phyloP scores from a whole-genome alignment of 2,888 invertebrate species.

The Sipha maydis region DNA sequence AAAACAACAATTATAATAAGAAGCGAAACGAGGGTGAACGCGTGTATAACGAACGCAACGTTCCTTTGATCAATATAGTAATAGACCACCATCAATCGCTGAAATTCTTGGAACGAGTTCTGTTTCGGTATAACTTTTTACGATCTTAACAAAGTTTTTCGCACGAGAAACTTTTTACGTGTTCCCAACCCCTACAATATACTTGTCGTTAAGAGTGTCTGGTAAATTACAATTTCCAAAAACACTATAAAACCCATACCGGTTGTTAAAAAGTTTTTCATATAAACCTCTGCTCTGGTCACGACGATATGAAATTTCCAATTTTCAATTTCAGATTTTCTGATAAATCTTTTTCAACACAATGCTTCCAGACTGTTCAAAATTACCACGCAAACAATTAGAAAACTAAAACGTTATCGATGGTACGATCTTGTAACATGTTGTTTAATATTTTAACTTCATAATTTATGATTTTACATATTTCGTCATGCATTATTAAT shows the following conservation, averaged over 20 bases:
- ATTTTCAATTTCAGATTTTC: neutral
- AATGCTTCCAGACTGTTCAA: neutral
- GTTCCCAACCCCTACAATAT: neutral
- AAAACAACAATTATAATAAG: neutral
- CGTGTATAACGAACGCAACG: neutral
- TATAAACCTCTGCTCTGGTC: neutral
- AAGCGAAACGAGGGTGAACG: neutral
- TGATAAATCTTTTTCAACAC: neutral
- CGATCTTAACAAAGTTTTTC: slow-evolving; percentile 21
- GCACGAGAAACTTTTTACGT: neutral
- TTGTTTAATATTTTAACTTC: neutral
- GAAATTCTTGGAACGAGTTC: slow-evolving; percentile 13
- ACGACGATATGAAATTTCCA: neutral
- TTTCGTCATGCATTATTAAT: neutral
- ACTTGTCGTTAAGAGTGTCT: slow-evolving; percentile 24
- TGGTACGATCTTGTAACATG: neutral
- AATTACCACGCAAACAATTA: neutral
- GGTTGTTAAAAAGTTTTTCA: slow-evolving; percentile 23
- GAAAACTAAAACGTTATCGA: neutral
- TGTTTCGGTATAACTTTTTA: neutral
- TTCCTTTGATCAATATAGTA: slow-evolving; percentile 22
- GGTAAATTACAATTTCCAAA: slow-evolving; percentile 23
- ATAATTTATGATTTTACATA: neutral
- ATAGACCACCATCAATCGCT: slow-evolving; percentile 4
- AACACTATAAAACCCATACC: slow-evolving; percentile 22